Conservation (phyloP, 2,113 vertebrate species). For the Nannospalax galili region DNA sequence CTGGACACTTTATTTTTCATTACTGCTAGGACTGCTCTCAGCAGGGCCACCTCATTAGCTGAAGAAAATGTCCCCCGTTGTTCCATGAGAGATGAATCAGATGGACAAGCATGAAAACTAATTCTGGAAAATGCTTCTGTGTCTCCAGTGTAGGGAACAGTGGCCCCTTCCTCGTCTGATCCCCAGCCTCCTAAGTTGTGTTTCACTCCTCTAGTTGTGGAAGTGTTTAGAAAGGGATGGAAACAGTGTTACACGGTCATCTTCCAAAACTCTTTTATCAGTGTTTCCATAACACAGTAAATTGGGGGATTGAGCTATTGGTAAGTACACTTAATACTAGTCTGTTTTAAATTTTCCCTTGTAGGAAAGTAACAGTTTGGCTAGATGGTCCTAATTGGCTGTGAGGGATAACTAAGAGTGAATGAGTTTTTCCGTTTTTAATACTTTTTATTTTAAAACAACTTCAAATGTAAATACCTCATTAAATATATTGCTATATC, state of each 20-base stretch:
- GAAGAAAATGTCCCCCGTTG: constrained; percentile 75
- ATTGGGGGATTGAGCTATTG: not conserved
- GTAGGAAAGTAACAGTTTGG: constrained; percentile 47
- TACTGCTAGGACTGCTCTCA: constrained; percentile 79
- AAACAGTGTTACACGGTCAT: constrained; percentile 19
- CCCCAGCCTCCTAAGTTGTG: not conserved
- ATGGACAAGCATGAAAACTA: constrained; percentile 58
- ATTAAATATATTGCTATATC: not conserved
- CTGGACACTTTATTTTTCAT: constrained; percentile 77
- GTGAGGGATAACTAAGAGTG: not conserved
- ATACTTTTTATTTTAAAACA: not conserved
- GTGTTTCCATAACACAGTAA: constrained; percentile 30
- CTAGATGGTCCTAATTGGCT: not conserved
- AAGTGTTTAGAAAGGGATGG: constrained; percentile 52
- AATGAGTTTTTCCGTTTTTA: not conserved
- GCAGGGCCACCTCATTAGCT: constrained; percentile 80
- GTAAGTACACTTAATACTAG: not conserved
- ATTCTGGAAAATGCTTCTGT: constrained; percentile 32
- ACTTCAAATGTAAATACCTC: not conserved
- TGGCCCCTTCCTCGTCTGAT: constrained; percentile 18
- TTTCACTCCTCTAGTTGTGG: constrained; percentile 23
- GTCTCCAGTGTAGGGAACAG: not conserved
- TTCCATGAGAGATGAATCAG: constrained; percentile 59
- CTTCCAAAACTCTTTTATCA: constrained; percentile 50
- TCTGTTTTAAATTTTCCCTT: constrained; percentile 23